phyloP scores from a whole-genome alignment of 2,113 vertebrate species.

The Tricholaema leucomelas region DNA sequence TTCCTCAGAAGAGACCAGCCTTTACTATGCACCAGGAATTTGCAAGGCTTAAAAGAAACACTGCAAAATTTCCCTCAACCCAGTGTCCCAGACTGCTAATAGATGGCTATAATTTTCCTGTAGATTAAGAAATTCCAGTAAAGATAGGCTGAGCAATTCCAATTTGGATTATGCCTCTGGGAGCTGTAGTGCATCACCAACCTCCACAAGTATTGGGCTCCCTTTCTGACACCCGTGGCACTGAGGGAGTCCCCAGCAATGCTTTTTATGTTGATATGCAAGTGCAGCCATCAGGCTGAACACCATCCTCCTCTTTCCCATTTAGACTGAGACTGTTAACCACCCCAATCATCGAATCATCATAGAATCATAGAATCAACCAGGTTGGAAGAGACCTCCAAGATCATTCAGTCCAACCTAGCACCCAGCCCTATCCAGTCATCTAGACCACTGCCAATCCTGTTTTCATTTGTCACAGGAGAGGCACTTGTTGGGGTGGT shows the following conservation, averaged over 20 bases:
- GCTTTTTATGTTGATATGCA: not conserved
- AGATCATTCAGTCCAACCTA: too few relatives aligned
- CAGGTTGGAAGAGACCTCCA: too few relatives aligned
- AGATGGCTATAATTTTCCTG: not conserved
- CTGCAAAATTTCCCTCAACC: not conserved
- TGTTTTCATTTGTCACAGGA: not conserved
- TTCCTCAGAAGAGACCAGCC: not conserved
- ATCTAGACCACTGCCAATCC: too few relatives aligned
- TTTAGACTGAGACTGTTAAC: not conserved
- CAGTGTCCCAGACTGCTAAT: accelerated
- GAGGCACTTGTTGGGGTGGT: accelerated
- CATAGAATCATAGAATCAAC: too few relatives aligned
- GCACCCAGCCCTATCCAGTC: too few relatives aligned
- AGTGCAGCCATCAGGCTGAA: not conserved
- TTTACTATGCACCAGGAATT: not conserved
- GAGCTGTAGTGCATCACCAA: not conserved
- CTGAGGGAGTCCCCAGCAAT: not conserved
- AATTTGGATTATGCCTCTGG: not conserved
- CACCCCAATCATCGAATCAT: too few relatives aligned
- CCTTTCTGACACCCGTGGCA: not conserved
- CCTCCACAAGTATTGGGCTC: not conserved
- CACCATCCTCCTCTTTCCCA: not conserved
- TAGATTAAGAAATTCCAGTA: not conserved
- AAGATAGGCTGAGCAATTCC: not conserved
- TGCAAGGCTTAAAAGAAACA: not conserved